Percentiles rank a stretch among this genome's conserved stretches.
Conservation (phyloP, 2,888 invertebrate genomes). For the Tetanocera ferruginea region DNA sequence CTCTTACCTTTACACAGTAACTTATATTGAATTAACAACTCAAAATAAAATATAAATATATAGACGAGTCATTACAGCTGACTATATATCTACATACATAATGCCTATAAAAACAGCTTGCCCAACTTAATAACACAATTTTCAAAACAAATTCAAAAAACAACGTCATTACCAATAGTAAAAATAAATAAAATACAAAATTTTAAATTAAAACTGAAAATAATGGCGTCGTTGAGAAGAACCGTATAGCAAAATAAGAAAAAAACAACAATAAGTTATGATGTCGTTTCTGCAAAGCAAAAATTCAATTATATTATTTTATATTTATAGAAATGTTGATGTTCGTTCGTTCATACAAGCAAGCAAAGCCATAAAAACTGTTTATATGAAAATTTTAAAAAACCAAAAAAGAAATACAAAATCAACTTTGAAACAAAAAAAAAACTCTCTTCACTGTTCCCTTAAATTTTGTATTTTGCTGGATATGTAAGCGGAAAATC, state of each 20-base stretch:
- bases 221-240: slow-evolving; percentile 11
- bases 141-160: not conserved
- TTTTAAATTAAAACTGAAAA: slow-evolving; percentile 5
- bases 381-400: not conserved
- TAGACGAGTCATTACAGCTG: too few relatives aligned
- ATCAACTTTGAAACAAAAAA: too few relatives aligned
- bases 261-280: slow-evolving; percentile 11
- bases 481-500: too few relatives aligned
- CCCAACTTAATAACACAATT: not conserved
- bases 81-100: too few relatives aligned
- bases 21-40: too few relatives aligned
- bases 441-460: too few relatives aligned
- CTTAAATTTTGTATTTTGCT: too few relatives aligned
- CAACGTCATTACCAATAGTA: slow-evolving; percentile 9
- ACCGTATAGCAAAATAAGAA: not conserved
- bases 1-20: too few relatives aligned
- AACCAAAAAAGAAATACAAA: not conserved
- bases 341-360: not conserved
- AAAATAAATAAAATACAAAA: not conserved
- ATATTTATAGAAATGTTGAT: too few relatives aligned
- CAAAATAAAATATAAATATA: too few relatives aligned
- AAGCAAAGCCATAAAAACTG: not conserved
- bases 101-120: not conserved
- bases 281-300: slow-evolving; percentile 7
- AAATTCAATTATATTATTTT: too few relatives aligned